Percentiles rank a stretch among this genome's conserved stretches.
These are phyloP conservation scores for Albula goreensis DNA, from an alignment of 2,113 vertebrate species.

Conservation along the genomic window DNA sequence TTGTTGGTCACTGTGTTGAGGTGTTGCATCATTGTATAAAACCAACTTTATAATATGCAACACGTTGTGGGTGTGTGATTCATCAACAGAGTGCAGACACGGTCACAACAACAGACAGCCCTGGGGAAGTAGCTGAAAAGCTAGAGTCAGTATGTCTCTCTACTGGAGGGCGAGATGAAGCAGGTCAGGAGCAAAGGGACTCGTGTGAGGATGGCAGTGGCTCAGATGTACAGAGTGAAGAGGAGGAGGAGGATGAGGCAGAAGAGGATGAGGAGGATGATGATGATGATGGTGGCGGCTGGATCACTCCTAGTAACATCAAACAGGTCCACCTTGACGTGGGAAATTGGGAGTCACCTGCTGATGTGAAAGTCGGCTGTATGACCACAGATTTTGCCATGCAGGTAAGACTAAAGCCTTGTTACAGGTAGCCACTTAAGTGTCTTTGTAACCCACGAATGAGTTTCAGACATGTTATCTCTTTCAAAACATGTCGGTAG, in stretches of 20 bases:
- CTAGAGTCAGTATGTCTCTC: conserved; percentile 30
- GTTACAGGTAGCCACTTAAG: background rate
- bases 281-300: conserved; percentile 67
- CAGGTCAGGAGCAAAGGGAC: background rate
- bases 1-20: background rate
- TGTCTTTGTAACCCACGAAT: too few species aligned
- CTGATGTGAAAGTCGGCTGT: conserved; percentile 79
- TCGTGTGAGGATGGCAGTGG: conserved; percentile 33
- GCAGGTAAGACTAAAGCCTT: conserved; percentile 75
- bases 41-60: background rate
- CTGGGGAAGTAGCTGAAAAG: conserved; percentile 14
- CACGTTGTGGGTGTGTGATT: background rate
- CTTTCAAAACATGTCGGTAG: too few species aligned
- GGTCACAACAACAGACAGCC: background rate
- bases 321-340: conserved; percentile 77
- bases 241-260: conserved; percentile 39
- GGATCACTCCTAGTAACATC: conserved; percentile 95
- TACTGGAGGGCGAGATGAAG: background rate
- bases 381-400: conserved; percentile 94
- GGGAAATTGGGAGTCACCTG: conserved; percentile 57
- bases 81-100: conserved; percentile 23
- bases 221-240: conserved; percentile 40
- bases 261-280: conserved; percentile 46
- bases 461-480: too few species aligned
- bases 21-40: background rate